Evolutionary conservation across 2,888 invertebrate species (phyloP), one percentile per base, ranked within the genome.

Genomic region (Dorcus hopei): DNA sequence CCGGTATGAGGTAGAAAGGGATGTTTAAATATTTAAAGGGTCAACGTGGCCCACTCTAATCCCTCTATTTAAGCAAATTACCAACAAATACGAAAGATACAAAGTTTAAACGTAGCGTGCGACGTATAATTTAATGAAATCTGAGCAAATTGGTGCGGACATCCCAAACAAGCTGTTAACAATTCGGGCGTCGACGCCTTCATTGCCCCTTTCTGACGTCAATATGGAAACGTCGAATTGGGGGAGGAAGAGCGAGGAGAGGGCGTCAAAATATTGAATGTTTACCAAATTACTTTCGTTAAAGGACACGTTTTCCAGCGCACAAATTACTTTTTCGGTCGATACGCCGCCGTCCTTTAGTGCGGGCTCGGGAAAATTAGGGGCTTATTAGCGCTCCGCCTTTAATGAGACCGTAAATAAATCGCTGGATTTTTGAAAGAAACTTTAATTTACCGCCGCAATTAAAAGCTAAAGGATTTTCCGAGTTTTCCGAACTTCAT

Each of bases 161-260:
- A 38, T 52, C 41, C 49, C 41, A 33, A 33, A 33, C 26, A 49
- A 23, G 54, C 41, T 49, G 42, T 41, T 54, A 54, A 49, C 49
- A 54, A 54, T 54, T 19, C 41, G 39, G 49, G 49, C 54, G 53
- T 11, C 42, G 11, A 58, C 49, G 52, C 53, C 58, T 58, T 53
- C 52, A 58, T 58, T 53, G 53, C 52, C 41, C 58, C 38, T 19
- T 49, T 33, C 53, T 58, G 58, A 53, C 58, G 58, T 58, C 58
- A 58, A 58, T 58, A 53, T 52, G 53, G 53, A 51, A 58, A 51
- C 52, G 50, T 57, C 57, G 52, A 56, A 49, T 50, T 50, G 40
- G 48, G 49, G 26, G 26, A 26, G 7, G 26, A 33, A 33, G 26
- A 45, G 51, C 51, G 45, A 38, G 51, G 50, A 38, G 56, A 50